These are phyloP conservation scores for Dendrophyllia cribrosa DNA, from an alignment of 64 coral and sea anemone genomes.

Conservation along the genomic window DNA sequence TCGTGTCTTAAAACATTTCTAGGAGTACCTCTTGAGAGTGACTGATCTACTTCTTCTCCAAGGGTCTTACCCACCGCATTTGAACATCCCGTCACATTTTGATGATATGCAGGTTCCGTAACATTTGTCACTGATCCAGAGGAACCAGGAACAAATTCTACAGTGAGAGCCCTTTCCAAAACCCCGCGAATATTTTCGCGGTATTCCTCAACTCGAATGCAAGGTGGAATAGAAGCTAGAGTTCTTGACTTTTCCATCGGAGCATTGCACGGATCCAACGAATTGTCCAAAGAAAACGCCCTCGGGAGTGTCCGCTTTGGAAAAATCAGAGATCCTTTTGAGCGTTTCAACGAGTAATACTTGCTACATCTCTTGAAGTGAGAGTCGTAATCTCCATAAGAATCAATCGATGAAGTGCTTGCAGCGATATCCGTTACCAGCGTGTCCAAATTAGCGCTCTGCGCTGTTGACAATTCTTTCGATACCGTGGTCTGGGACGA, in stretches of 20 bases:
- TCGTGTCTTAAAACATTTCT: not conserved
- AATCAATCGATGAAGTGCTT: conserved; percentile 62
- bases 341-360: conserved; percentile 75
- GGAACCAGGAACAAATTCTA: conserved; percentile 2
- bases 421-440: conserved; percentile 43
- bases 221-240: conserved; percentile 27
- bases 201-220: conserved; percentile 39
- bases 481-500: not conserved
- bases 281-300: conserved; percentile 30
- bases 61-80: not conserved
- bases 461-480: conserved; percentile 16
- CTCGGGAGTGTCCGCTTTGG: conserved; percentile 35
- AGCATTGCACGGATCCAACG: not conserved
- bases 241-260: conserved; percentile 64
- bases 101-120: not conserved
- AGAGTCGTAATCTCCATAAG: conserved; percentile 33
- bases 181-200: not conserved
- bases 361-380: conserved; percentile 1
- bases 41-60: not conserved
- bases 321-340: conserved; percentile 56
- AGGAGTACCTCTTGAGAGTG: not conserved
- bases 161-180: conserved; percentile 31
- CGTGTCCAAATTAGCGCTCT: not conserved
- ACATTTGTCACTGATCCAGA: not conserved
- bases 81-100: not conserved